Conservation (phyloP, 1,140 invertebrate genomes). For the Cherax destructor region DNA sequence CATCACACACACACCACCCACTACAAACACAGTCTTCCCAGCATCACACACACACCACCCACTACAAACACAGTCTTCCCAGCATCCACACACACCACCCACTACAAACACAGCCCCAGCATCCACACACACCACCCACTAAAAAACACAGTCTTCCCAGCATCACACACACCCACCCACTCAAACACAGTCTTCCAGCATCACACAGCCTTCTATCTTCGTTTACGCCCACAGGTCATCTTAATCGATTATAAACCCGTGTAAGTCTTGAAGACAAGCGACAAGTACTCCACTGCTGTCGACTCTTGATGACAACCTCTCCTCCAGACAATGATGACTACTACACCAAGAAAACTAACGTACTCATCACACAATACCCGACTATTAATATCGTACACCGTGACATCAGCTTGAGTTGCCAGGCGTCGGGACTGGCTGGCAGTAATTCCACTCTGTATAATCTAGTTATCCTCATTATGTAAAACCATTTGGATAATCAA, state of each 20-base stretch:
- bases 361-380: slow-evolving; percentile 26
- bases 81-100: too few relatives aligned
- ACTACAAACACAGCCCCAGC: too few relatives aligned
- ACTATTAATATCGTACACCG: slow-evolving; percentile 10
- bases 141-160: neutral
- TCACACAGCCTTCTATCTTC: neutral
- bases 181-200: too few relatives aligned
- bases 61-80: too few relatives aligned
- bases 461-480: slow-evolving; percentile 44
- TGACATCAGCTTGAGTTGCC: slow-evolving; percentile 24
- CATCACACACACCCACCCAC: too few relatives aligned
- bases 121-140: too few relatives aligned
- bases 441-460: slow-evolving; percentile 21
- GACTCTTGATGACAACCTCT: neutral
- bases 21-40: too few relatives aligned
- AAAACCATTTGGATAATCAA: slow-evolving; percentile 52
- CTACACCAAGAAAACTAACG: neutral
- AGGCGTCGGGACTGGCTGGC: neutral
- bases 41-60: too few relatives aligned
- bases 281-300: neutral
- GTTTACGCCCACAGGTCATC: neutral
- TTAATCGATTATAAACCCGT: neutral
- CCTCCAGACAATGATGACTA: neutral
- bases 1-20: too few relatives aligned
- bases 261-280: neutral